Percentiles rank a stretch among this genome's conserved stretches.
These are phyloP conservation scores for Plagiodera versicolora DNA, from an alignment of 2,888 invertebrate species.

Conservation along the genomic window DNA sequence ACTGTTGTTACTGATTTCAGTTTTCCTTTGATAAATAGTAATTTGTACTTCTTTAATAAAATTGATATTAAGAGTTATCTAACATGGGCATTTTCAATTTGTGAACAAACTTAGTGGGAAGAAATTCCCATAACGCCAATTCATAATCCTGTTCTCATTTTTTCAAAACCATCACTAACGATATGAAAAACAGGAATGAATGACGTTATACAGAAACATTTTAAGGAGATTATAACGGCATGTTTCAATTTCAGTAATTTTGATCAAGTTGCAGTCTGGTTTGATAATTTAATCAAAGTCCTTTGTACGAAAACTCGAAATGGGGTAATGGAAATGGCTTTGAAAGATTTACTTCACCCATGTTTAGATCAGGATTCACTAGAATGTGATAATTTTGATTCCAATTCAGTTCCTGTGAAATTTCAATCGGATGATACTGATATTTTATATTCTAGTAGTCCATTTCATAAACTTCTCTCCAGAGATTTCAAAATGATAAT, in stretches of 20 bases:
- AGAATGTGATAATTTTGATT: neutral
- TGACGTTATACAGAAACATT: neutral
- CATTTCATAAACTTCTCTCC: neutral
- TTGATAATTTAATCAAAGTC: neutral
- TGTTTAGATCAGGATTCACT: neutral
- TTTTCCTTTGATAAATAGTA: neutral
- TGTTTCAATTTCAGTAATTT: slow-evolving; percentile 8
- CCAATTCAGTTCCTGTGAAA: neutral
- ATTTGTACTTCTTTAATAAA: neutral
- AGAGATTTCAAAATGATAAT: neutral
- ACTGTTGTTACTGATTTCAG: slow-evolving; percentile 1
- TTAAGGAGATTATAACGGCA: slow-evolving; percentile 8
- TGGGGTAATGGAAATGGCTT: neutral
- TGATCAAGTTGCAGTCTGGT: slow-evolving; percentile 2
- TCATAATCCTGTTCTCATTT: slow-evolving; percentile 10
- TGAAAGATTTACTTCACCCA: neutral
- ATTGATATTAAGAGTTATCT: neutral
- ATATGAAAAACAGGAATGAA: neutral
- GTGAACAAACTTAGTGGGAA: neutral
- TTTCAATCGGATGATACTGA: neutral
- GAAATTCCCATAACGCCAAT: slow-evolving; percentile 2
- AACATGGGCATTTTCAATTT: slow-evolving; percentile 8
- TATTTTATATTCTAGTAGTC: neutral
- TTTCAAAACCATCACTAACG: slow-evolving; percentile 3
- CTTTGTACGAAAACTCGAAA: neutral